Evolutionary conservation across 2,888 invertebrate species (phyloP), one percentile per base, ranked within the genome.

Genomic region (Troides helena): DNA sequence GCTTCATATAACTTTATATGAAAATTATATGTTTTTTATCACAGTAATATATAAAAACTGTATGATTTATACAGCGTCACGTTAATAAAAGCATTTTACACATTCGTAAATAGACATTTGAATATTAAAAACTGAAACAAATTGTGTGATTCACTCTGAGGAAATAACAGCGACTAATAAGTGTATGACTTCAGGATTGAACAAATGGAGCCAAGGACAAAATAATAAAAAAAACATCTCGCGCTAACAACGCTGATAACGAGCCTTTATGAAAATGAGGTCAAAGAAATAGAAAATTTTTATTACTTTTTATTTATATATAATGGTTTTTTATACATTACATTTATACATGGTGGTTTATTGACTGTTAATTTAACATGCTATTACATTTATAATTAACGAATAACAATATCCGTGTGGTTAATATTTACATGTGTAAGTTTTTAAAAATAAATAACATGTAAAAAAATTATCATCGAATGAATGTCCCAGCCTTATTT

Each of bases 331-430:
- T 56, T 67, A 60, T 53, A 66, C 69, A 66, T 69, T 59, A 62
- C 60, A 59, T 43, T 36, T 67, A 67, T 39, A 36, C 8, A 23
- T 58, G 62, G 39, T 66, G 58, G 62, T 53, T 67, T 60, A 69
- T 63, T 60, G 43, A 70, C 65, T 62, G 62, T 58, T 69, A 46
- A 65, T 36, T 17, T 61, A 62, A 18, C 18, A 62, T 66, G 58
- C 62, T 62, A 70, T 66, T 66, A 66, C 65, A 58, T 70, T 66
- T 21, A 70, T 59, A 66, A 70, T 66, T 23, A 66, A 70, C 39
- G 66, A 70, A 70, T 70, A 59, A 39, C 62, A 57, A 59, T 39
- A n/a, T n/a, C 6, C 53, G n/a, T 6, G 53, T 53, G 5, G 53
- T 53, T 53, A 53, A 53, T 67, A 67, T 61, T 67, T 67, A 67